These are phyloP conservation scores for Rugalucina vietnamica DNA, from an alignment of 2,888 invertebrate species.

Conservation along the genomic window DNA sequence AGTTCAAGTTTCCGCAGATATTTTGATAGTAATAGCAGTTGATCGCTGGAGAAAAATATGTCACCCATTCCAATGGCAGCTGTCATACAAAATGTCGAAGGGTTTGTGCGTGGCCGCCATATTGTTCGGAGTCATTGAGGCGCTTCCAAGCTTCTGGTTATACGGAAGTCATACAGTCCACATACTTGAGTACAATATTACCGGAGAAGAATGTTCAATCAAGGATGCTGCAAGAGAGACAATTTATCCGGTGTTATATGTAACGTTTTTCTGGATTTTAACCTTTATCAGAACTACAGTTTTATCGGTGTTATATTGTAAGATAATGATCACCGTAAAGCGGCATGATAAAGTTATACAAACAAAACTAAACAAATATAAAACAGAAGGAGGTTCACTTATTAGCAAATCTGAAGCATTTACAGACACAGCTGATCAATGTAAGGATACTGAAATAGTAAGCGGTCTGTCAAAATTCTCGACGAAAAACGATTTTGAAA, in stretches of 20 bases:
- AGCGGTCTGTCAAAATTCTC: no score
- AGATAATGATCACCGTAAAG: not conserved
- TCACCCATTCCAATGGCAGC: not conserved
- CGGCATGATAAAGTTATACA: not conserved
- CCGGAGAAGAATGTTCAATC: not conserved
- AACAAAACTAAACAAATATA: not conserved
- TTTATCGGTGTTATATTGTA: not conserved
- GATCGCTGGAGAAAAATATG: constrained; percentile 3
- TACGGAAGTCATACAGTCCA: not conserved
- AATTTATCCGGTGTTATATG: not conserved
- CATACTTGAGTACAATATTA: not conserved
- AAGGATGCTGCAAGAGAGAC: not conserved
- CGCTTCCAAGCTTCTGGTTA: not conserved
- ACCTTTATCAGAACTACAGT: not conserved
- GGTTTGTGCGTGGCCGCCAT: not conserved
- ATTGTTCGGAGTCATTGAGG: not conserved
- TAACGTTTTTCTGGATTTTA: not conserved
- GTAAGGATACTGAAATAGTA: no score
- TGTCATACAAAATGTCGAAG: not conserved
- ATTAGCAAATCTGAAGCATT: no score
- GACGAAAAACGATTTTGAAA: no score
- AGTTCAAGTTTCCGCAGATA: not conserved
- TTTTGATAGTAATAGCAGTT: not conserved
- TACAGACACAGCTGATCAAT: no score
- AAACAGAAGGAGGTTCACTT: not conserved